Base-by-base conservation (phyloP, 1,140 invertebrate species). In the Drosophila tropicalis region DNA sequence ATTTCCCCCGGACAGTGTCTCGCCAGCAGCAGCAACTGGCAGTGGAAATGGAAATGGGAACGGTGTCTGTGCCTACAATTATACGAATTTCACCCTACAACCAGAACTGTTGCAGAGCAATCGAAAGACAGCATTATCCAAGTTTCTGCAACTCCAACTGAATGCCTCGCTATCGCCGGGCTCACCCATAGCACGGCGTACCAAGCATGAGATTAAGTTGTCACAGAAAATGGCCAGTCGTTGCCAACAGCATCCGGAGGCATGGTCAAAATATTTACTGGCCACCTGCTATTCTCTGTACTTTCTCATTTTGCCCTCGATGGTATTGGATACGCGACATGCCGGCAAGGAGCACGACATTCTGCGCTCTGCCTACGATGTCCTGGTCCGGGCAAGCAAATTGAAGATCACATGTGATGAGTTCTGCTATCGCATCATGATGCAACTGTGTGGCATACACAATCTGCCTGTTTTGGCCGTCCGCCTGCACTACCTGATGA, bases 401-500 rank as follows among this genome's bases (percentile, higher is more conserved):
- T 93, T 95, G 25, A 94, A 95, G 79, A 94, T 98, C 55, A 96
- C 96, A 17, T 96, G 97, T 87, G 98, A 99, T 94, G 98, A 99
- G 94, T 96, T 99, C 63, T 99, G 98, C 92, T 99, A 99, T 92
- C 94, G 99, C 77, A 97, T 99, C 32, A 97, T 99, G 95, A 99
- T 99, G 97, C 98, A 99, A 92, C 94, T 99, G 2, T 99, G 99
- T 93, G 98, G 98, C 7, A 95, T 98, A 69, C 97, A 99, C 91
- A 96, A 97, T 67, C 94, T 98, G 84, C 99, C 99, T 2, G 96
- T 98, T 47, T 93, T 99, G 74, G 99, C 99, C 5, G 98, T 99
- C 0, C 98, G 98, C 92, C 94, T 99, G 40, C 93, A 99, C 64
- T 97, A 97, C 83, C 95, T 98, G 62, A 99, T 99, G 98, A 98